Evolutionary conservation across 2,113 vertebrate species (phyloP), one percentile per base, ranked within the genome.

Genomic region (Melospiza georgiana): DNA sequence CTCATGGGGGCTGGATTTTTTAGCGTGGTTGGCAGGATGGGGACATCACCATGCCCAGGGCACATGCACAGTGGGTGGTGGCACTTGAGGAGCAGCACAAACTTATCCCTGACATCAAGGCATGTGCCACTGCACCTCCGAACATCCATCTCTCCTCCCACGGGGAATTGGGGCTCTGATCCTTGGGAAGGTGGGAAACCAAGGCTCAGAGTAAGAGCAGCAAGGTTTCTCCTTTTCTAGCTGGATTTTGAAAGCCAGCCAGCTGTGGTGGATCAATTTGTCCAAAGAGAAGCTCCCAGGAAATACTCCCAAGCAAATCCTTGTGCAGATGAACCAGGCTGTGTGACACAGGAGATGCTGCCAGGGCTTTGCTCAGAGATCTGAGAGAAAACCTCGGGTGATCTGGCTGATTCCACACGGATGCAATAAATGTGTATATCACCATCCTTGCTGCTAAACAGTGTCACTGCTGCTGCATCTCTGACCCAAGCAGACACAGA

Each of bases 151-250:
- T 15, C 41, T 41, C 10, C 15, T 48, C 9, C 5, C 3, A 1
- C 0, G 0, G 35, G 10, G 9, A 6, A 58, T 2, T 5, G 4
- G 7, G 16, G 4, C 35, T n/a, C 10, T 33, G 15, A 33, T 55
- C 48, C 33, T 51, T 39, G 11, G 55, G 43, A 37, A 69, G 30
- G 21, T 67, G 24, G 23, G 37, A 92, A 89, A 79, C 10, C 1
- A 1, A 72, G 16, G 14, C 35, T 78, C 23, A 30, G 25, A 37
- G 25, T 20, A 35, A 44, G 25, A 77, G 25, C 30, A 87, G 30
- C 16, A 61, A 11, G 5, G 12, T 44, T 76, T 72, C 58, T 57
- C 17, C 43, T 75, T n/a, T 55, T 51, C 57, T 31, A 68, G 28
- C 6, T 24, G 22, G 27, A 20, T 39, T 75, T 48, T 48, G 48